A percentile compares a stretch with the other conserved stretches of the same genome.
phyloP scores from a whole-genome alignment of 2,113 vertebrate genomes.

The Halichoeres trimaculatus region DNA sequence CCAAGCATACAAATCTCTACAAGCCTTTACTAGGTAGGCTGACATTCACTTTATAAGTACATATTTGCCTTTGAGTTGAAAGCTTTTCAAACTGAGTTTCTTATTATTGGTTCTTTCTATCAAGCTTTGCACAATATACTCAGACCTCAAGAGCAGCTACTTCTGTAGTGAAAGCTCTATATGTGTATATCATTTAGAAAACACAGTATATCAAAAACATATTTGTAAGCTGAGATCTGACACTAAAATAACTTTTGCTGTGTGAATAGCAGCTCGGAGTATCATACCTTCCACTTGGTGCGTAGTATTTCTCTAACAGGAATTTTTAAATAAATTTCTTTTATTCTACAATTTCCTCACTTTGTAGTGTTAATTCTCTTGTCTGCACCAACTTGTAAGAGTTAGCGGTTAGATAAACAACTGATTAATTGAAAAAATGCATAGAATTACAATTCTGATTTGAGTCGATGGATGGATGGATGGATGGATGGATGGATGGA shows the following conservation, averaged over 20 bases:
- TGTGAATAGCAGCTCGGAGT: neutral
- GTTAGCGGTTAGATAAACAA: neutral
- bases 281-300: neutral
- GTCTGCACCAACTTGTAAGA: neutral
- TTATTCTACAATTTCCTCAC: neutral
- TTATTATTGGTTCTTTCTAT: conserved; percentile 3
- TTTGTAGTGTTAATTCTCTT: neutral
- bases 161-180: neutral
- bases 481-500: too few relatives aligned
- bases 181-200: neutral
- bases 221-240: neutral
- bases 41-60: neutral
- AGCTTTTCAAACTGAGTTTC: conserved; percentile 9
- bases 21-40: conserved; percentile 95
- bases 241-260: neutral
- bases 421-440: too few relatives aligned
- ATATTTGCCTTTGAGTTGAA: neutral
- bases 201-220: neutral
- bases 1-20: conserved; percentile 96
- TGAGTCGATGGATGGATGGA: too few relatives aligned
- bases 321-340: neutral
- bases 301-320: neutral
- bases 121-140: neutral
- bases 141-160: neutral
- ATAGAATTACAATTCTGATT: too few relatives aligned